Percentiles rank a stretch among this genome's conserved stretches.
Conservation (phyloP, 2,113 vertebrate genomes). For the Ceyx melanurus region DNA sequence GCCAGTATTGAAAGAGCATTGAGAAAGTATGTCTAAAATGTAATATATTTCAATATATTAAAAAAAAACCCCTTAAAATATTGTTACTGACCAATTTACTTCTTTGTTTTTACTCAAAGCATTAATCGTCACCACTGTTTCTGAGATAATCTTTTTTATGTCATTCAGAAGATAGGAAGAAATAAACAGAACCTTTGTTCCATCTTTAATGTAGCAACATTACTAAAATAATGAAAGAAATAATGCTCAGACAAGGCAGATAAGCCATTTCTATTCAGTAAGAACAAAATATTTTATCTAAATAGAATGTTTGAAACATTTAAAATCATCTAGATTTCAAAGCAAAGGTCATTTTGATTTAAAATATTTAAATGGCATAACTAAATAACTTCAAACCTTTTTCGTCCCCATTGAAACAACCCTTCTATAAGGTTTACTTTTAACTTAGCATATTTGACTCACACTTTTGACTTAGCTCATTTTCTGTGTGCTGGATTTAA, state of each 20-base stretch:
- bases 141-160: not conserved
- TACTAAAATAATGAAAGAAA: not conserved
- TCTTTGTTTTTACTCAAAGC: not conserved
- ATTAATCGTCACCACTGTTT: not conserved
- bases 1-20: not conserved
- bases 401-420: not conserved
- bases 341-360: not conserved
- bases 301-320: not conserved
- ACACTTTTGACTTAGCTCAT: not conserved
- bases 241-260: not conserved
- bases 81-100: not conserved
- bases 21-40: not conserved
- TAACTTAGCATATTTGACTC: no score
- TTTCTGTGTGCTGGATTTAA: not conserved
- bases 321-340: not conserved
- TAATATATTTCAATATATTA: not conserved
- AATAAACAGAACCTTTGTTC: not conserved
- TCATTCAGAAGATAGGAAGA: not conserved
- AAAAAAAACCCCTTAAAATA: not conserved
- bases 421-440: not conserved
- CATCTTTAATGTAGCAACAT: not conserved
- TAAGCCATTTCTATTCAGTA: not conserved
- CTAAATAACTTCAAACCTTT: not conserved
- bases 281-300: not conserved
- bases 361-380: not conserved